A percentile compares a stretch with the other conserved stretches of the same genome.
These are phyloP conservation scores for Pogona vitticeps DNA, from an alignment of 2,113 vertebrate species.

Conservation along the genomic window DNA sequence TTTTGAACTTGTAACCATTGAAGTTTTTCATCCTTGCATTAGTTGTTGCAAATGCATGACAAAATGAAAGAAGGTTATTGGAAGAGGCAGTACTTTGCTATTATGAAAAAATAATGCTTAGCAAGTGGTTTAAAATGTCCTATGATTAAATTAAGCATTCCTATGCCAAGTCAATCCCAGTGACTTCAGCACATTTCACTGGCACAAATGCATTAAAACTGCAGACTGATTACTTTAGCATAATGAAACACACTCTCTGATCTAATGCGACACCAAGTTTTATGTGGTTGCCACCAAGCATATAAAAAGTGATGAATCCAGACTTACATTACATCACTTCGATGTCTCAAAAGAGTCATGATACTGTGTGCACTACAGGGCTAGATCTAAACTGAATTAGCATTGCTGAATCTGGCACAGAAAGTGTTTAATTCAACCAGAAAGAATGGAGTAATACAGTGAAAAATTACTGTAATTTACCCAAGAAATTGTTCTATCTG, in stretches of 20 bases:
- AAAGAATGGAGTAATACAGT: constrained; percentile 38
- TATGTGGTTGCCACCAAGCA: neutral
- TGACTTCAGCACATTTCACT: constrained; percentile 10
- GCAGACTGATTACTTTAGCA: constrained; percentile 23
- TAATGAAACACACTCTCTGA: constrained; percentile 11
- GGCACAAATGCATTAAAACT: constrained; percentile 1
- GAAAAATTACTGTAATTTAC: constrained; percentile 20
- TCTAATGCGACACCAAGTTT: neutral
- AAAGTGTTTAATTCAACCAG: neutral
- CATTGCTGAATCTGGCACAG: constrained; percentile 16
- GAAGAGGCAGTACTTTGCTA: constrained; percentile 5
- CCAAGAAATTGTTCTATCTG: neutral
- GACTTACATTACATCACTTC: constrained; percentile 13
- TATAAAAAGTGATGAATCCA: constrained; percentile 36
- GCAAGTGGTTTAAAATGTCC: constrained; percentile 22
- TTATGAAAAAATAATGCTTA: constrained; percentile 4
- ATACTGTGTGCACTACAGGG: constrained; percentile 11
- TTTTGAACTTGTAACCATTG: neutral
- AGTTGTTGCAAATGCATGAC: neutral
- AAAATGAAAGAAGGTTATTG: constrained; percentile 18
- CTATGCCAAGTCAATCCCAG: neutral
- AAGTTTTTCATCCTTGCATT: neutral
- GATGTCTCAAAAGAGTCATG: constrained; percentile 11
- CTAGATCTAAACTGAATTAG: constrained; percentile 17
- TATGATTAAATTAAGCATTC: constrained; percentile 9